These are phyloP conservation scores for Dendrocopos noguchii DNA, from an alignment of 2,113 vertebrate genomes.

Conservation along the genomic window DNA sequence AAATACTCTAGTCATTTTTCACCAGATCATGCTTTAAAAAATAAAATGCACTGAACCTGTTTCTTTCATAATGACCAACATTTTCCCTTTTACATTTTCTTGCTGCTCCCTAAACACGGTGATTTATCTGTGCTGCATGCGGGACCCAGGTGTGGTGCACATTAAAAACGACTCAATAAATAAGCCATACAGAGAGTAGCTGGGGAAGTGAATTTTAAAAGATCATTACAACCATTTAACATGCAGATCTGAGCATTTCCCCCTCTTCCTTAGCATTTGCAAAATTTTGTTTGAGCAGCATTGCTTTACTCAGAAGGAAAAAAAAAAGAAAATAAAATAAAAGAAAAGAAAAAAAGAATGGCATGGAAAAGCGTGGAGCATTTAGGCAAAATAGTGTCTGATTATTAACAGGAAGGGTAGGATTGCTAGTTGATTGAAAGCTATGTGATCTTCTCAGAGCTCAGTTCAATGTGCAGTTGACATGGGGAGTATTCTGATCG, in stretches of 20 bases:
- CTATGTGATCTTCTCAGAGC: not conserved
- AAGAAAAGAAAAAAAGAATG: not conserved
- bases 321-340: not conserved
- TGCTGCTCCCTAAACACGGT: constrained; percentile 16
- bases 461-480: not conserved
- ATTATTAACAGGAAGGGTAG: not conserved
- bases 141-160: constrained; percentile 20
- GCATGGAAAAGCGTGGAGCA: not conserved
- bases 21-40: constrained; percentile 59
- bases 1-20: constrained; percentile 61
- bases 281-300: not conserved
- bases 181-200: not conserved
- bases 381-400: not conserved
- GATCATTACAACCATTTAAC: constrained; percentile 47
- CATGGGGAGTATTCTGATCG: not conserved
- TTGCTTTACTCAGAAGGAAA: not conserved
- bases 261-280: not conserved
- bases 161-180: constrained; percentile 53
- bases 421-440: not conserved
- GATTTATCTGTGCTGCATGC: constrained; percentile 34
- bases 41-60: constrained; percentile 58
- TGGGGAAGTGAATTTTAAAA: constrained; percentile 32
- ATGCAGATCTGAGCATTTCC: constrained; percentile 32
- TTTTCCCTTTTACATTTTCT: constrained; percentile 51
- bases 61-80: constrained; percentile 48